A percentile compares a stretch with the other conserved stretches of the same genome.
Evolutionary conservation across 2,113 vertebrate genomes (phyloP).

Genomic region (Numida meleagris): DNA sequence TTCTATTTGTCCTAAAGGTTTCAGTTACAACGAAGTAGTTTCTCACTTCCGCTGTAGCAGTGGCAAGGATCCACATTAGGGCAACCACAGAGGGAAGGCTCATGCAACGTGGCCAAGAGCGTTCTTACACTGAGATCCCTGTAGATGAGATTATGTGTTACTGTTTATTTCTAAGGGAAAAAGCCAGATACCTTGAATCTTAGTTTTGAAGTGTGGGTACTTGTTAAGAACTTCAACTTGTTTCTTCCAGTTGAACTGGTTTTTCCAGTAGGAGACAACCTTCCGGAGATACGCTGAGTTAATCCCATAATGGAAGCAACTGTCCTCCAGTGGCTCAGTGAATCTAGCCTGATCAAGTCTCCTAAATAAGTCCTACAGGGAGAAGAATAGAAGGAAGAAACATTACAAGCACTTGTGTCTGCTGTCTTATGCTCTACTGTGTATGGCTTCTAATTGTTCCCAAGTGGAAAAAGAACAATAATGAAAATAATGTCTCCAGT

Average conservation of each 20-base stretch:
- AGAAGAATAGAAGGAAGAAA: neutral
- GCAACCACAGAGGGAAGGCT: neutral
- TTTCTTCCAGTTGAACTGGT: constrained; percentile 80
- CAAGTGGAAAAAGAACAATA: neutral
- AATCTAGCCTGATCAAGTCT: constrained; percentile 75
- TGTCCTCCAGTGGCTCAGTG: constrained; percentile 73
- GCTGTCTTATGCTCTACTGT: neutral
- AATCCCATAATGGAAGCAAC: constrained; percentile 78
- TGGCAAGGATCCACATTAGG: neutral
- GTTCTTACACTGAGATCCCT: neutral
- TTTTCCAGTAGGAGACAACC: constrained; percentile 80
- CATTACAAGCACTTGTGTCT: neutral
- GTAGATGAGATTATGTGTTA: neutral
- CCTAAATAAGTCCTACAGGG: constrained; percentile 74
- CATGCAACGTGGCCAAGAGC: neutral
- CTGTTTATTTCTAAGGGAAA: neutral
- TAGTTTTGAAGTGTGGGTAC: constrained; percentile 84
- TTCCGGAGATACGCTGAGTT: constrained; percentile 73
- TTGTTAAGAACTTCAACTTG: constrained; percentile 80
- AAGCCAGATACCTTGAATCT: constrained; percentile 79
- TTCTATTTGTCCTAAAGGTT: constrained; percentile 29
- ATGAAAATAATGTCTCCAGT: neutral
- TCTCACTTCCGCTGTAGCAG: neutral
- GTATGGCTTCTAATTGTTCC: neutral
- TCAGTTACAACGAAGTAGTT: neutral